These are phyloP conservation scores for Branchipolynoe longqiensis DNA, from an alignment of 2,888 invertebrate species.

Conservation along the genomic window DNA sequence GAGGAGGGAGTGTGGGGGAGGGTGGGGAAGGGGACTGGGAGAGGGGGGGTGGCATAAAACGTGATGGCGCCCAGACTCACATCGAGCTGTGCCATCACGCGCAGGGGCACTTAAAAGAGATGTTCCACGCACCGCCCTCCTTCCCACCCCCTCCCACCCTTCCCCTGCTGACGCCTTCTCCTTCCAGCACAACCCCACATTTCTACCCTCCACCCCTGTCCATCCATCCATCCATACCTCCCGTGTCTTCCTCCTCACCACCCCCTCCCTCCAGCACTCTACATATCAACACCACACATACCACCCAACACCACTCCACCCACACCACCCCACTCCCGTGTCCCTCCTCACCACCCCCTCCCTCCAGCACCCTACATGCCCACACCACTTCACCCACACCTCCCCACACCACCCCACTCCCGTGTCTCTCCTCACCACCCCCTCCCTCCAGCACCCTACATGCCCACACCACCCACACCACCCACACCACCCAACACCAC, in stretches of 20 bases:
- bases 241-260: background rate
- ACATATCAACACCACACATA: background rate
- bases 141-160: background rate
- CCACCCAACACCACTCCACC: too few species aligned
- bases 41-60: background rate
- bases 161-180: background rate
- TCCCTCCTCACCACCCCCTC: background rate
- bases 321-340: background rate
- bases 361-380: background rate
- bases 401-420: background rate
- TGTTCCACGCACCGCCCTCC: too few species aligned
- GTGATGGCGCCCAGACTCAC: constrained; percentile 5
- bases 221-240: background rate
- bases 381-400: background rate
- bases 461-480: background rate
- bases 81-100: background rate
- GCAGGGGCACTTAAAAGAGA: background rate
- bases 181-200: too few species aligned
- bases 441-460: background rate
- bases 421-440: too few species aligned
- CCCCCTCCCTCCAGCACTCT: background rate
- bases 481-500: background rate
- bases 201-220: too few species aligned
- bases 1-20: too few species aligned
- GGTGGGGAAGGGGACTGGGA: background rate